Evolutionary conservation across 35 echinoderm and acorn worm genomes (phyloP), one percentile per base, ranked within the genome.

Genomic region (Apostichopus japonicus): DNA sequence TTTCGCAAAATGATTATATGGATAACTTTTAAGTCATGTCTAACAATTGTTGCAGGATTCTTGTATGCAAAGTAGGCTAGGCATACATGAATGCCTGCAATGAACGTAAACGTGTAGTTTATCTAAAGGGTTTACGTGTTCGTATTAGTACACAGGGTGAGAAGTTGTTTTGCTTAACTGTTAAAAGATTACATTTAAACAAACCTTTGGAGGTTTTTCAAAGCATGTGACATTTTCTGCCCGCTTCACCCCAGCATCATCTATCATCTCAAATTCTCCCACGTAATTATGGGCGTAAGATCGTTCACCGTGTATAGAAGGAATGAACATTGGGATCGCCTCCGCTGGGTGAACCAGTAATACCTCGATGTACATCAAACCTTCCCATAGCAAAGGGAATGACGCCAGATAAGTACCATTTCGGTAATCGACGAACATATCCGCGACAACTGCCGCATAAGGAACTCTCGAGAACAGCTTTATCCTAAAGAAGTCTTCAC

Each of bases 301-400:
- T 22, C 81, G 16, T 8, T 53, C 22, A 9, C 81, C 81, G 19
- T 84, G 22, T 23, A 84, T 10, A 8, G 81, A 57, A 57, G 81
- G 81, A 4, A 19, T 4, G 21, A 84, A 58, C 17, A 84, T 1
- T 84, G 81, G 81, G 17, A 84, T 24, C 8, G 81, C 81, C 23
- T 84, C 81, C 4, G 81, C 81, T 58, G 81, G 81, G 24, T 84
- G 81, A 59, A 58, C 51, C 53, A 84, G 9, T 23, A 84, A 57
- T 21, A 84, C 54, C 17, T 84, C 5, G 4, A 84, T 22, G 54
- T 5, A 7, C 17, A 58, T 58, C 21, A 5, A n/a, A 10, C 53
- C 81, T 84, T 84, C 81, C 81, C 81, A 84, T 73, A 72, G 17
- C 1, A 94, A 23, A n/a, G 56, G 51, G 9, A 84, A 84, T 2